These are phyloP conservation scores for Poecilia picta DNA, from an alignment of 2,797 vertebrate genomes.

Conservation along the genomic window DNA sequence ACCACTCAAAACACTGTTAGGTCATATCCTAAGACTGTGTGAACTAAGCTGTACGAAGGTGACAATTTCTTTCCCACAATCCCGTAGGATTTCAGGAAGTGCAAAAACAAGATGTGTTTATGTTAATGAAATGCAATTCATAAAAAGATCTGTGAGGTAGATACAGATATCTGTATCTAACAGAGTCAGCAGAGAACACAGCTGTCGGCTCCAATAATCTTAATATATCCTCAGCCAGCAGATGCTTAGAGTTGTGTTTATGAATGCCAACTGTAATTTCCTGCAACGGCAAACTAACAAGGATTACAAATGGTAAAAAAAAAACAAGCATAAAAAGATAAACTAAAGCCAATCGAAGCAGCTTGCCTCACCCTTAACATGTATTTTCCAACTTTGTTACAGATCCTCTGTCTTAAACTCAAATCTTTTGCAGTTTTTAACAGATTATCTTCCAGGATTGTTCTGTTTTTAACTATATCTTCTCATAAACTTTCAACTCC, in stretches of 20 bases:
- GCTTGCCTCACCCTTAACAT: background rate
- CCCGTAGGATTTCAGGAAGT: background rate
- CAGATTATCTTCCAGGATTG: background rate
- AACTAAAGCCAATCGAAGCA: background rate
- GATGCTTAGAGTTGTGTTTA: background rate
- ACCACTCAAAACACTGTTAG: background rate
- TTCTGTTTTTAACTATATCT: background rate
- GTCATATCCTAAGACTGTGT: background rate
- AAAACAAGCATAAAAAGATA: background rate
- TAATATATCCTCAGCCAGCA: background rate
- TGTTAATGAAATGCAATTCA: slow-evolving; percentile 5
- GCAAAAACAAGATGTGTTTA: background rate
- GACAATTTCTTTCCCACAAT: background rate
- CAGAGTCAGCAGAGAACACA: background rate
- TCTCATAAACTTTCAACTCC: background rate
- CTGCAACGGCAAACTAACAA: background rate
- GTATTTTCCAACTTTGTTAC: background rate
- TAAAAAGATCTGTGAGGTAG: background rate
- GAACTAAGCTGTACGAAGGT: background rate
- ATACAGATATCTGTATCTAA: background rate
- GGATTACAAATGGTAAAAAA: background rate
- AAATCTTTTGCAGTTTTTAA: background rate
- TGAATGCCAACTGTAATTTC: background rate
- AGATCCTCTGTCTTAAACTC: background rate
- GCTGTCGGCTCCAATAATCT: background rate